Percentiles rank a stretch among this genome's conserved stretches.
phyloP scores from a whole-genome alignment of 2,797 vertebrate genomes.

The Gastrophryne carolinensis region DNA sequence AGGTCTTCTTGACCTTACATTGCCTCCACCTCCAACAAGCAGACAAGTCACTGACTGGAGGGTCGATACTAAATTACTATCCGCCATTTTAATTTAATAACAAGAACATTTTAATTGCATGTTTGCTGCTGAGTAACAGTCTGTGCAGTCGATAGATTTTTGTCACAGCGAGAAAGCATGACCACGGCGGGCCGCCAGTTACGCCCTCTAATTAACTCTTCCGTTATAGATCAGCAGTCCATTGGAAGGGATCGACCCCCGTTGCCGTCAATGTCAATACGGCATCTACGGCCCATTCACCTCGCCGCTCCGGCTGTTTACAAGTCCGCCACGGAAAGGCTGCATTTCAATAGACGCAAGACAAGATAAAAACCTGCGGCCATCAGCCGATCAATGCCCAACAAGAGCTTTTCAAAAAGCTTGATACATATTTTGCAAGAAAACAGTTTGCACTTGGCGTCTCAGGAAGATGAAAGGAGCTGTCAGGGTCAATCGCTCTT shows the following conservation, averaged over 20 bases:
- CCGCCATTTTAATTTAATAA: background rate
- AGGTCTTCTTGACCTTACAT: background rate
- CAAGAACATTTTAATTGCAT: background rate
- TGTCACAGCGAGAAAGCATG: background rate
- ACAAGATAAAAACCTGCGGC: background rate
- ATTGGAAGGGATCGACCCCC: background rate
- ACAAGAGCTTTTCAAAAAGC: background rate
- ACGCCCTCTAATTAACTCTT: constrained; percentile 20
- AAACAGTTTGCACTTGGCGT: background rate
- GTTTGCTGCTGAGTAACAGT: background rate
- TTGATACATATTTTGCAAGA: background rate
- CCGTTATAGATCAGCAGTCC: background rate
- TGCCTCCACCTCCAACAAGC: background rate
- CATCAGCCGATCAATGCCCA: background rate
- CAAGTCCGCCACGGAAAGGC: constrained; percentile 8
- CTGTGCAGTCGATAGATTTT: constrained; percentile 4
- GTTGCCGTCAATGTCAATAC: background rate
- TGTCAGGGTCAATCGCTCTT: background rate
- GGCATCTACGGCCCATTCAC: background rate
- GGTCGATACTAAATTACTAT: background rate
- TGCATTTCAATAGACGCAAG: constrained; percentile 25
- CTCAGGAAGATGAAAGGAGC: background rate
- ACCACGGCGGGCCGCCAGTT: background rate
- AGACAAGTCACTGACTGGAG: background rate
- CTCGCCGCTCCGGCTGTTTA: background rate